A percentile compares a stretch with the other conserved stretches of the same genome.
phyloP scores from a whole-genome alignment of 2,113 vertebrate genomes.

The Dicentrarchus labrax region DNA sequence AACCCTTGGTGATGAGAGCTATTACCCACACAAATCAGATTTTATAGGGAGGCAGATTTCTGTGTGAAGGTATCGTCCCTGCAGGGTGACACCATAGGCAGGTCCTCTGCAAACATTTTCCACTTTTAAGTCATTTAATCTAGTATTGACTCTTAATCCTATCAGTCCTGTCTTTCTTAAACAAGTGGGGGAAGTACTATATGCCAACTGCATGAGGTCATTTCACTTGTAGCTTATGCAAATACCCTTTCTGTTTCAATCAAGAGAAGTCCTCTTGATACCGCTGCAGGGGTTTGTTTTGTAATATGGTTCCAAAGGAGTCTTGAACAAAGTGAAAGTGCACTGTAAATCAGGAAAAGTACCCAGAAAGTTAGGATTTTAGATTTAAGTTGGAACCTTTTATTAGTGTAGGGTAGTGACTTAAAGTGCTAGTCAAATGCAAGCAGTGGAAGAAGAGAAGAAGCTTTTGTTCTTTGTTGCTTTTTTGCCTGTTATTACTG shows the following conservation, averaged over 20 bases:
- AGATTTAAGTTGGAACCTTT: neutral
- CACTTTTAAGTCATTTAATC: constrained; percentile 50
- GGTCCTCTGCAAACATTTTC: constrained; percentile 44
- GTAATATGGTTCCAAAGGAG: neutral
- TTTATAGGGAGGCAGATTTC: neutral
- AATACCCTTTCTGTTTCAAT: constrained; percentile 20
- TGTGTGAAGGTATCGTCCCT: constrained; percentile 12
- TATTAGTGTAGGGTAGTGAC: neutral
- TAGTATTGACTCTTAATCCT: constrained; percentile 36
- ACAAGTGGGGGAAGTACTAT: constrained; percentile 20
- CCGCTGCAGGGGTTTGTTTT: neutral
- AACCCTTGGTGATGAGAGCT: neutral
- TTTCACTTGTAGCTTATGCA: constrained; percentile 25
- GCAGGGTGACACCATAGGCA: constrained; percentile 20
- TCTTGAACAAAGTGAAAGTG: neutral
- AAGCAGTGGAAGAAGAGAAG: neutral
- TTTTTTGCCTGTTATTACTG: neutral
- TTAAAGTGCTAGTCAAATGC: neutral
- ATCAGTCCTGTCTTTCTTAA: constrained; percentile 23
- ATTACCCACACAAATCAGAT: neutral
- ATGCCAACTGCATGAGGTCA: constrained; percentile 1
- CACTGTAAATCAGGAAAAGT: neutral
- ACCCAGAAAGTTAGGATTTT: neutral
- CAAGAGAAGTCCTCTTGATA: neutral
- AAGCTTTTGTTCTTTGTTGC: neutral